Evolutionary conservation across 2,797 vertebrate genomes (phyloP).

Genomic region (Fratercula arctica): DNA sequence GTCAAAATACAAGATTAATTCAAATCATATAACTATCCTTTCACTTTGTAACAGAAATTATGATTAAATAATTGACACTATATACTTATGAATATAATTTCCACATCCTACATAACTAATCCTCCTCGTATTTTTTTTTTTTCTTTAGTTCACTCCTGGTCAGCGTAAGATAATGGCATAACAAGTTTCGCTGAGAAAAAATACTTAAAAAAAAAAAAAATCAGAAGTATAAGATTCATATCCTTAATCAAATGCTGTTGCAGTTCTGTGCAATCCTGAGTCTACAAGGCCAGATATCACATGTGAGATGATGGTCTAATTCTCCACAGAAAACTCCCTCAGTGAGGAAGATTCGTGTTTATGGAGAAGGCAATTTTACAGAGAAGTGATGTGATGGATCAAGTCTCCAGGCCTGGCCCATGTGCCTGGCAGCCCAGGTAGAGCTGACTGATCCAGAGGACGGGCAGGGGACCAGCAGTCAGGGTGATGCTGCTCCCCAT

Average conservation of each 20-base stretch:
- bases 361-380: background rate
- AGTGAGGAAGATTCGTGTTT: accelerated
- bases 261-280: background rate
- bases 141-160: background rate
- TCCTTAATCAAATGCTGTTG: background rate
- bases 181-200: background rate
- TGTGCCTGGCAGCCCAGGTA: background rate
- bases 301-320: background rate
- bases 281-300: background rate
- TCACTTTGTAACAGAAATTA: background rate
- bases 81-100: background rate
- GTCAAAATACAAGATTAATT: conserved; percentile 12
- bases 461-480: background rate
- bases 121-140: background rate
- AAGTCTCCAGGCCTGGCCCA: background rate
- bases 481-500: background rate
- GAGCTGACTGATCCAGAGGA: background rate
- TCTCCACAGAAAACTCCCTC: background rate
- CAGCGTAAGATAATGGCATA: background rate
- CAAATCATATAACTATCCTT: background rate
- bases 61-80: background rate
- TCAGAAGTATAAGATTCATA: background rate
- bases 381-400: background rate
- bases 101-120: background rate
- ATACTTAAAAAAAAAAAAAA: background rate